phyloP scores from a whole-genome alignment of 2,888 invertebrate species.

The Cataglyphis altisquamis region DNA sequence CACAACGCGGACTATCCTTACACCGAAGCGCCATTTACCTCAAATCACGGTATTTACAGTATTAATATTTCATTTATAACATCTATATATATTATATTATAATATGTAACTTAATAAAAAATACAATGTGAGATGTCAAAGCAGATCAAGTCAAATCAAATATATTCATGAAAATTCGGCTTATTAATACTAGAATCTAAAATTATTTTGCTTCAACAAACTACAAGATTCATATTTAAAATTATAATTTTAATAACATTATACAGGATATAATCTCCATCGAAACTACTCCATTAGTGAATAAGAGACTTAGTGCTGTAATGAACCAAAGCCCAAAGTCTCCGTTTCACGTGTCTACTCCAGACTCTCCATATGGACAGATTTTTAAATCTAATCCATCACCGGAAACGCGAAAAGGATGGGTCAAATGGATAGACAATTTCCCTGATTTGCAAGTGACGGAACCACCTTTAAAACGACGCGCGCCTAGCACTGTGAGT shows the following conservation, averaged over 20 bases:
- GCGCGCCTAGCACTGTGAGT: conserved; percentile 85
- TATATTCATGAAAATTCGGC: neutral
- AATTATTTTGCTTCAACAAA: neutral
- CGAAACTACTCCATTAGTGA: conserved; percentile 77
- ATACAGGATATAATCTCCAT: conserved; percentile 58
- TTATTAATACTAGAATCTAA: conserved; percentile 3
- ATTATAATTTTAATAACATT: conserved; percentile 27
- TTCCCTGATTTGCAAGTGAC: conserved; percentile 85
- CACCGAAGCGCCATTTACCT: conserved; percentile 75
- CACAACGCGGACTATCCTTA: conserved; percentile 68
- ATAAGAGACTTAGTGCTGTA: conserved; percentile 79
- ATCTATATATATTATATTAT: neutral
- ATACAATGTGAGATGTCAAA: neutral
- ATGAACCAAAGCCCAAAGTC: conserved; percentile 83
- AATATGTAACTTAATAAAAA: neutral
- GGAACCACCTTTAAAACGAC: conserved; percentile 81
- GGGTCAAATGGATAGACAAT: conserved; percentile 86
- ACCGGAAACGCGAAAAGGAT: conserved; percentile 87
- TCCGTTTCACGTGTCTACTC: conserved; percentile 87
- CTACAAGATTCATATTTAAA: neutral
- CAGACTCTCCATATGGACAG: conserved; percentile 88
- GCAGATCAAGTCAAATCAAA: neutral
- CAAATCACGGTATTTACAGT: conserved; percentile 60
- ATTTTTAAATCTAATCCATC: conserved; percentile 87
- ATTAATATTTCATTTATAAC: conserved; percentile 10